Evolutionary conservation across 2,888 invertebrate species (phyloP).

Genomic region (Gastrophysa polygoni): DNA sequence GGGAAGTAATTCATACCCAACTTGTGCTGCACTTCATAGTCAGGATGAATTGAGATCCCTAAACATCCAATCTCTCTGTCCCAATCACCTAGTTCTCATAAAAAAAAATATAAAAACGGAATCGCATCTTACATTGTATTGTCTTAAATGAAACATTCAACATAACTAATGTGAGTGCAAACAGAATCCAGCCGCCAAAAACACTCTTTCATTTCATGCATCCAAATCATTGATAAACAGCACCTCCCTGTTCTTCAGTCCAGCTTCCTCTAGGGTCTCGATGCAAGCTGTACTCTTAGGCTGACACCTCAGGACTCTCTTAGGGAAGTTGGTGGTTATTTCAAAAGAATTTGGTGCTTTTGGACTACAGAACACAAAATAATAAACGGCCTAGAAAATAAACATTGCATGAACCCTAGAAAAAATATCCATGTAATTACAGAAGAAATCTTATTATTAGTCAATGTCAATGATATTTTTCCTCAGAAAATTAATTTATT

Average conservation of each 20-base stretch:
- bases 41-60: too few relatives aligned
- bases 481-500: too few relatives aligned
- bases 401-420: too few relatives aligned
- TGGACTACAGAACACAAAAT: constrained; percentile 95
- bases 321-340: constrained; percentile 95
- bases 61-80: too few relatives aligned
- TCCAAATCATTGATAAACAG: constrained; percentile 94
- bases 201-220: constrained; percentile 63
- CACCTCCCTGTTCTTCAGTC: constrained; percentile 88
- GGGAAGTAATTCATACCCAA: too few relatives aligned
- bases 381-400: constrained; percentile 79
- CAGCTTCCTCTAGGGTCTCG: constrained; percentile 73
- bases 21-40: too few relatives aligned
- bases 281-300: constrained; percentile 60
- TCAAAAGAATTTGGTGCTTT: constrained; percentile 92
- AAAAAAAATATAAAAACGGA: not conserved
- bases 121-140: constrained; percentile 14
- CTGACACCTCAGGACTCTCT: constrained; percentile 75
- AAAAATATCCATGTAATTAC: too few relatives aligned
- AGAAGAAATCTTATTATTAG: too few relatives aligned
- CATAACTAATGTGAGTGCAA: too few relatives aligned
- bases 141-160: constrained; percentile 26
- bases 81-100: too few relatives aligned
- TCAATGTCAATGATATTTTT: too few relatives aligned
- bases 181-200: too few relatives aligned